Conservation (phyloP, 2,113 vertebrate species). For the Bolborhynchus lineola region DNA sequence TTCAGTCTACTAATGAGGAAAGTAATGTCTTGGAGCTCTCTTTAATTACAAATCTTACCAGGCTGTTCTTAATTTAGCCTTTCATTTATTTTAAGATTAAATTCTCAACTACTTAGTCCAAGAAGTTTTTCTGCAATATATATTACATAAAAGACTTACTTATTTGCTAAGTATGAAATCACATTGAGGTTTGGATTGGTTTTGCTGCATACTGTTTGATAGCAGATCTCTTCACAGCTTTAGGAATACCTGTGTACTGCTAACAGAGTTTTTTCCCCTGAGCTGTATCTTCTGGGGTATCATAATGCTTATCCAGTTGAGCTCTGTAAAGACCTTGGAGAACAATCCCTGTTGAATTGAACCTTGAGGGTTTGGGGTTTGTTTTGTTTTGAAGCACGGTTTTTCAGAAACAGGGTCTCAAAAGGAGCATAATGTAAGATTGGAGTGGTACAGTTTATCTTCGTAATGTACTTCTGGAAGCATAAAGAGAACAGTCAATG, state of each 20-base stretch:
- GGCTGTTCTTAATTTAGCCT: neutral
- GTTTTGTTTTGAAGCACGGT: neutral
- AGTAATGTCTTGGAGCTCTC: neutral
- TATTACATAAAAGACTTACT: neutral
- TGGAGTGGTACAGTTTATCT: neutral
- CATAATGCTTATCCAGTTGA: neutral
- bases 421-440: neutral
- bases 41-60: neutral
- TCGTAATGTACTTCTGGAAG: neutral
- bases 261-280: neutral
- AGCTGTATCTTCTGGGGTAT: neutral
- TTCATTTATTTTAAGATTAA: neutral
- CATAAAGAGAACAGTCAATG: neutral
- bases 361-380: neutral
- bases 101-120: neutral
- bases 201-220: neutral
- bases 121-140: neutral
- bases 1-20: neutral
- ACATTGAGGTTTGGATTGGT: neutral
- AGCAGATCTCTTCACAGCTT: neutral
- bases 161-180: neutral
- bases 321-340: neutral
- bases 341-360: neutral
- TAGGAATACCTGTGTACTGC: neutral
- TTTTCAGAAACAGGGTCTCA: neutral